Percentiles rank a stretch among this genome's conserved stretches.
Conservation (phyloP, 2,888 invertebrate species). For the Antheraea assamensis region DNA sequence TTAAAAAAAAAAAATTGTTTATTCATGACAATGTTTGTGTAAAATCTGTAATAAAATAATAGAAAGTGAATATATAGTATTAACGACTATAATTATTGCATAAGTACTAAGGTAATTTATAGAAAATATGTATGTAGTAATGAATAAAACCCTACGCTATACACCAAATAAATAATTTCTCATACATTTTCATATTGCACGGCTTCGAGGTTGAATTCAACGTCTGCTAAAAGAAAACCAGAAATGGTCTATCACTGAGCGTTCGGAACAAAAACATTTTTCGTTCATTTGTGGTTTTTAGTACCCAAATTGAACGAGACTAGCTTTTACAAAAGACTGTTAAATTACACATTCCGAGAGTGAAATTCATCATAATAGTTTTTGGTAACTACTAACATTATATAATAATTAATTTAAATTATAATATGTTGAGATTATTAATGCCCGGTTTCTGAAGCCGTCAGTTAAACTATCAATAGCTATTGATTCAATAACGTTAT, state of each 20-base stretch:
- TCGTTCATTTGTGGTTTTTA: background rate
- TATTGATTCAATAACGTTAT: too few species aligned
- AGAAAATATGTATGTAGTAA: too few species aligned
- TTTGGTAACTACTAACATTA: background rate
- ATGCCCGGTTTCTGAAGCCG: too few species aligned
- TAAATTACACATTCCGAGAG: background rate
- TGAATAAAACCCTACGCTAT: too few species aligned
- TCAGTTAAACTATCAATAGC: too few species aligned
- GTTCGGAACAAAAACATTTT: background rate
- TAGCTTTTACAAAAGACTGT: too few species aligned
- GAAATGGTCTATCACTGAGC: background rate
- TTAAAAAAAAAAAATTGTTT: background rate
- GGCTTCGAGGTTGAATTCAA: background rate
- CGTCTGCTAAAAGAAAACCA: background rate
- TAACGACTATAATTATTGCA: too few species aligned
- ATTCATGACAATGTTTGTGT: background rate
- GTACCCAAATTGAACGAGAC: background rate
- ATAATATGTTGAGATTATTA: too few species aligned
- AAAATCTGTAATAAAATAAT: background rate
- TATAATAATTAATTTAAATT: background rate
- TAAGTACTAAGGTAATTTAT: too few species aligned
- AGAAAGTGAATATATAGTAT: background rate
- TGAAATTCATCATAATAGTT: background rate
- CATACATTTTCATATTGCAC: background rate
- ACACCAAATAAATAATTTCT: background rate